Evolutionary conservation across 2,888 invertebrate species (phyloP).

Genomic region (Cataglyphis livida): DNA sequence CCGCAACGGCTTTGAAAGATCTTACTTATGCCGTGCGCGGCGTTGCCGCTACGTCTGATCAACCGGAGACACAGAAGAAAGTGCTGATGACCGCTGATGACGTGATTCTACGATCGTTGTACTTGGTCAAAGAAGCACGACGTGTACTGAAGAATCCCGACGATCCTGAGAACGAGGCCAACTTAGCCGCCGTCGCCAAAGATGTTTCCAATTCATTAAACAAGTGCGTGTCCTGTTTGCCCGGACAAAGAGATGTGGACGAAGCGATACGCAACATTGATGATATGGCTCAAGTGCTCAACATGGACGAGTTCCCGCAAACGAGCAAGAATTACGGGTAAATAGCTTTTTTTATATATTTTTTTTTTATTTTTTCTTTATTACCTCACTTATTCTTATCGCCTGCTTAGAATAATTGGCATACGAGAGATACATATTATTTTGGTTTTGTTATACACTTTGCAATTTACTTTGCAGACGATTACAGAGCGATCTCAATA

Average conservation of each 20-base stretch:
- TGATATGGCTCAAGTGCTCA: slow-evolving; percentile 91
- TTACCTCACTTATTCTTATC: slow-evolving; percentile 6
- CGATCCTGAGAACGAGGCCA: slow-evolving; percentile 86
- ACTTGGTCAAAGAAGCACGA: slow-evolving; percentile 93
- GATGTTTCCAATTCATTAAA: slow-evolving; percentile 89
- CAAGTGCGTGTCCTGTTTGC: slow-evolving; percentile 93
- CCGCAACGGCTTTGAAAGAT: slow-evolving; percentile 91
- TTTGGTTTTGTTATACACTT: not conserved
- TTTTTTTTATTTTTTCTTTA: not conserved
- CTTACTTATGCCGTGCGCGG: slow-evolving; percentile 92
- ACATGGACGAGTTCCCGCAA: slow-evolving; percentile 91
- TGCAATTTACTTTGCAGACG: slow-evolving; percentile 86
- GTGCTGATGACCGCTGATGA: slow-evolving; percentile 91
- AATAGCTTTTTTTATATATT: slow-evolving; percentile 63
- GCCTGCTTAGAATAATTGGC: slow-evolving; percentile 5
- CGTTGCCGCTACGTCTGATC: slow-evolving; percentile 90
- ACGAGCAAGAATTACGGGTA: slow-evolving; percentile 91
- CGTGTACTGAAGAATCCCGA: slow-evolving; percentile 90
- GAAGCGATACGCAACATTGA: slow-evolving; percentile 93
- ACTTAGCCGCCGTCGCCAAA: slow-evolving; percentile 91
- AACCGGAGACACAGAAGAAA: slow-evolving; percentile 87
- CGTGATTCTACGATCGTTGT: slow-evolving; percentile 92
- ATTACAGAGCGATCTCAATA: slow-evolving; percentile 94
- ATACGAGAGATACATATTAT: slow-evolving; percentile 16
- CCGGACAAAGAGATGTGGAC: slow-evolving; percentile 98